Conservation (phyloP, 2,113 vertebrate species). For the Cathartes aura region DNA sequence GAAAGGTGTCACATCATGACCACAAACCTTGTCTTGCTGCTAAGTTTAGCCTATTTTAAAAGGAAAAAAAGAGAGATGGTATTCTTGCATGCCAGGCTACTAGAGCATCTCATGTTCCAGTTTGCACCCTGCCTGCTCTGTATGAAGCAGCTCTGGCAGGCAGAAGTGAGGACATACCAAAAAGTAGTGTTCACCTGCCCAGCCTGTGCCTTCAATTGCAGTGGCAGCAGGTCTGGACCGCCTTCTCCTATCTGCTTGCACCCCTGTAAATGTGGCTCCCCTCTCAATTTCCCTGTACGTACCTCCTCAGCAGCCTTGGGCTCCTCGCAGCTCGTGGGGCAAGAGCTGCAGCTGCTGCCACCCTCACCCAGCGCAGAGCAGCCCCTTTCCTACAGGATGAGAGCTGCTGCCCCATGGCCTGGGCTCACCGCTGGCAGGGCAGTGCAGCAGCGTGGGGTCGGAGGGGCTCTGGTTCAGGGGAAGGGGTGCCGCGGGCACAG, state of each 20-base stretch:
- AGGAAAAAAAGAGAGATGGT: background rate
- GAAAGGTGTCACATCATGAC: background rate
- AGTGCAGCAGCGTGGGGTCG: rapidly evolving
- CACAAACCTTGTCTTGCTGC: background rate
- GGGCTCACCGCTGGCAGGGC: rapidly evolving
- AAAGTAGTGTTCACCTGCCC: background rate
- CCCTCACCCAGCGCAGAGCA: rapidly evolving
- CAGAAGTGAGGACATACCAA: background rate
- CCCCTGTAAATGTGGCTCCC: background rate
- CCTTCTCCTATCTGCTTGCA: background rate
- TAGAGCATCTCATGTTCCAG: background rate
- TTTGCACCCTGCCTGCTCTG: background rate
- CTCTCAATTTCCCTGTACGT: background rate
- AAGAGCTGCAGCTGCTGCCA: background rate
- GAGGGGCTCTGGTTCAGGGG: background rate
- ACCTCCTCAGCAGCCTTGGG: background rate
- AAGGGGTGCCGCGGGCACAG: background rate
- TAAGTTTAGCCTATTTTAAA: background rate
- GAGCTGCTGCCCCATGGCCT: background rate
- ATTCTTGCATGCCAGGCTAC: background rate
- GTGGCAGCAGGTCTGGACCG: background rate
- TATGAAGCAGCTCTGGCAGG: background rate
- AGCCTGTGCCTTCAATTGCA: background rate
- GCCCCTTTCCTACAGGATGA: rapidly evolving
- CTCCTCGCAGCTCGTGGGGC: background rate